Evolutionary conservation across 1,140 invertebrate species (phyloP).

Genomic region (Bombus ignitus): DNA sequence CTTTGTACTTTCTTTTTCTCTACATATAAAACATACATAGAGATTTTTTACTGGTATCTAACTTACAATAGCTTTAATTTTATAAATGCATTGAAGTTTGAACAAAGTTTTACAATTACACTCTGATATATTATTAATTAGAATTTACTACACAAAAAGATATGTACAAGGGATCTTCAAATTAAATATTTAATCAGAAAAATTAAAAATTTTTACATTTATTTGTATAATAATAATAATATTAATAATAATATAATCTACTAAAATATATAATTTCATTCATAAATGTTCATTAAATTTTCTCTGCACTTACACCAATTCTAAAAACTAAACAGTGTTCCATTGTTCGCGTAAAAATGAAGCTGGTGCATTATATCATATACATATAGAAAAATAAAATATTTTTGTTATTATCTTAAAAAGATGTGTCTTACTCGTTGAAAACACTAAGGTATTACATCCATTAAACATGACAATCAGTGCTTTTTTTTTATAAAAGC

Average conservation of each 20-base stretch:
- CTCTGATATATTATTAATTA: background rate
- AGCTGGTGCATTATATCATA: constrained; percentile 37
- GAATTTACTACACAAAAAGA: background rate
- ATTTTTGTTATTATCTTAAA: constrained; percentile 20
- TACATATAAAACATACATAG: constrained; percentile 5
- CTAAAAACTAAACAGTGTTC: constrained; percentile 64
- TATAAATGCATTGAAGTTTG: background rate
- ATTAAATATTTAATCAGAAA: constrained; percentile 63
- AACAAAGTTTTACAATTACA: background rate
- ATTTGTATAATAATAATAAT: constrained; percentile 71
- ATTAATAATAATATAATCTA: constrained; percentile 65
- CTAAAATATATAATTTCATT: constrained; percentile 72
- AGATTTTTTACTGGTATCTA: background rate
- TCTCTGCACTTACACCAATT: constrained; percentile 58
- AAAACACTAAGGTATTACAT: background rate
- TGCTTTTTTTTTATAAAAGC: constrained; percentile 22
- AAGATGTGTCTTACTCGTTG: constrained; percentile 10
- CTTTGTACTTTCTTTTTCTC: background rate
- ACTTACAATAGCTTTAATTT: background rate
- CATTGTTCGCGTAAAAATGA: constrained; percentile 67
- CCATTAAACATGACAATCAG: constrained; percentile 19
- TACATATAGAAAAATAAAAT: constrained; percentile 3
- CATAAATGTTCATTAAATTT: constrained; percentile 68
- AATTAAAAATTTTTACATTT: constrained; percentile 74
- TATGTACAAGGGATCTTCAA: constrained; percentile 48